Percentiles rank a stretch among this genome's conserved stretches.
These are phyloP conservation scores for Elgaria multicarinata DNA, from an alignment of 2,113 vertebrate species.

Conservation along the genomic window DNA sequence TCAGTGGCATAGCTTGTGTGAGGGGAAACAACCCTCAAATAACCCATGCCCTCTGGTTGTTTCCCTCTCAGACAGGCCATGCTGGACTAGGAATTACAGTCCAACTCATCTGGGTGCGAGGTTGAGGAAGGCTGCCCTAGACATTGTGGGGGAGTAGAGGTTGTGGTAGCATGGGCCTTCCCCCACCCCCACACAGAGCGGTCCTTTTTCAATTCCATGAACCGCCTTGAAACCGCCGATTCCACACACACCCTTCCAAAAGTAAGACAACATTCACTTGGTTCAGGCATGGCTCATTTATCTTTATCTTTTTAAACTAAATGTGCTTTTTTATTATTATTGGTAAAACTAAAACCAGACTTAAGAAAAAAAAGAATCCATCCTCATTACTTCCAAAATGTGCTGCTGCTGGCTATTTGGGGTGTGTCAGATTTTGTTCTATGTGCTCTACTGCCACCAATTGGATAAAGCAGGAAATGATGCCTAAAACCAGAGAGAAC, in stretches of 20 bases:
- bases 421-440: not conserved
- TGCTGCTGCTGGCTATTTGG: rapidly evolving
- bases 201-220: not conserved
- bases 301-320: not conserved
- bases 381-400: slow-evolving; percentile 31
- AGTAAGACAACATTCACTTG: not conserved
- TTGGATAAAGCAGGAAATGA: slow-evolving; percentile 35
- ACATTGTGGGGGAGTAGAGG: not conserved
- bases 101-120: no score
- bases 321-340: slow-evolving; percentile 14
- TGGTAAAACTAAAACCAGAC: not conserved
- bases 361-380: not conserved
- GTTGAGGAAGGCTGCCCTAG: no score
- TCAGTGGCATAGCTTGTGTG: no score
- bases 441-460: slow-evolving; percentile 55
- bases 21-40: no score
- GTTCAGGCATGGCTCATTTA: slow-evolving; percentile 6
- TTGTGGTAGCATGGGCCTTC: no score
- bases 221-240: not conserved
- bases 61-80: no score
- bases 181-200: no score
- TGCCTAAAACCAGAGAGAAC: not conserved
- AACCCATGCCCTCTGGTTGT: no score
- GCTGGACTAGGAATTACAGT: no score
- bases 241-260: not conserved